Evolutionary conservation across 2,888 invertebrate genomes (phyloP).

Genomic region (Limnephilus lunatus): DNA sequence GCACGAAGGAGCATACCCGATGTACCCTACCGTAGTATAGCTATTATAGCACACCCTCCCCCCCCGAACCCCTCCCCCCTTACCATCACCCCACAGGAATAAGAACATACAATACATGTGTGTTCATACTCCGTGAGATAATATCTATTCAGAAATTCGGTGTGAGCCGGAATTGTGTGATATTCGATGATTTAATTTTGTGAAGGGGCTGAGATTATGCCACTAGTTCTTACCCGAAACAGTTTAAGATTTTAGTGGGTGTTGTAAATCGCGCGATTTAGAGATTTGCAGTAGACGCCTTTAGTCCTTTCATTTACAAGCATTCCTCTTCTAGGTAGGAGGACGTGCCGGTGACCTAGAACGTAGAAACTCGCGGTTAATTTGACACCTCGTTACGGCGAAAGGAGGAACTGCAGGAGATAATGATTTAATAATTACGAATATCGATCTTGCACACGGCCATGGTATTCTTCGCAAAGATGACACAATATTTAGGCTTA

Average conservation of each 20-base stretch:
- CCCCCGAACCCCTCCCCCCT: background rate
- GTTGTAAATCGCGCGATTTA: background rate
- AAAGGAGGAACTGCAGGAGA: background rate
- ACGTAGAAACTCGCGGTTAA: background rate
- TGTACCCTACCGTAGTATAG: background rate
- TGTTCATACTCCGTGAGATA: background rate
- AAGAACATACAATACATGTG: conserved; percentile 2
- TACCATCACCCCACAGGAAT: background rate
- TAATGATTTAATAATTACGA: background rate
- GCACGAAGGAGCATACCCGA: conserved; percentile 21
- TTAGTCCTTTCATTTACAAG: background rate
- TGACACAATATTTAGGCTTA: background rate
- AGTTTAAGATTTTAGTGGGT: background rate
- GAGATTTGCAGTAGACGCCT: background rate
- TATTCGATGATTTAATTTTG: conserved; percentile 17
- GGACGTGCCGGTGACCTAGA: background rate
- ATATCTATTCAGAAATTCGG: conserved; percentile 11
- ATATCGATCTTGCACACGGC: background rate
- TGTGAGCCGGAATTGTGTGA: conserved; percentile 2
- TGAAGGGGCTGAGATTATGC: background rate
- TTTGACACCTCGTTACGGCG: background rate
- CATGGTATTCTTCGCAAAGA: background rate
- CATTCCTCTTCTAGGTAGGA: background rate
- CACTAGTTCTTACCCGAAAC: background rate
- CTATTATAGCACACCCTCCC: background rate